These are phyloP conservation scores for Benthosema pterotum DNA, from an alignment of 2,797 vertebrate genomes.

Conservation along the genomic window DNA sequence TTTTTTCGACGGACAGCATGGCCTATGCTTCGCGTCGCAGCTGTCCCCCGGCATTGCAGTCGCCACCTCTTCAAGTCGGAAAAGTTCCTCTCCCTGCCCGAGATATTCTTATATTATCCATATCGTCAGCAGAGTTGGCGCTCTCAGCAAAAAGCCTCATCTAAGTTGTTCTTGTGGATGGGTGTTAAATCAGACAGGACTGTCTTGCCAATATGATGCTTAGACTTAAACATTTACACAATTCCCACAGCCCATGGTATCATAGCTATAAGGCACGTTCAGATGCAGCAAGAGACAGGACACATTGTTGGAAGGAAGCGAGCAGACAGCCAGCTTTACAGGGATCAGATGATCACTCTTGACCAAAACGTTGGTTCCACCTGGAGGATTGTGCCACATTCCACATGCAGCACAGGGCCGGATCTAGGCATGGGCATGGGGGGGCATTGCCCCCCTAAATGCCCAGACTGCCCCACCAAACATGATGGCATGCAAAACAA, in stretches of 20 bases:
- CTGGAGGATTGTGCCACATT: constrained; percentile 11
- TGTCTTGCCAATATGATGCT: constrained; percentile 3
- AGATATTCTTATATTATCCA: too few species aligned
- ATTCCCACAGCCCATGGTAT: constrained; percentile 8
- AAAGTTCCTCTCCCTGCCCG: too few species aligned
- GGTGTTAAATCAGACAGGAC: constrained; percentile 1
- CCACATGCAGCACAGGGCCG: constrained; percentile 12
- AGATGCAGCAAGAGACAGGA: neutral
- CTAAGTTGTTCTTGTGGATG: constrained; percentile 13
- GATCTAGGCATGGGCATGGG: too few species aligned
- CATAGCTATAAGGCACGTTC: constrained; percentile 8
- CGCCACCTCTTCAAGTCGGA: too few species aligned
- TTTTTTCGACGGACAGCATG: too few species aligned
- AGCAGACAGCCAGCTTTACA: constrained; percentile 4
- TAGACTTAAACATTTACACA: constrained; percentile 5
- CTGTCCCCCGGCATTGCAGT: too few species aligned
- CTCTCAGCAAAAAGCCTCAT: constrained; percentile 15
- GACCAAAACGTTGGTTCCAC: constrained; percentile 16
- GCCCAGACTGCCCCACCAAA: too few species aligned
- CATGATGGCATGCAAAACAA: too few species aligned
- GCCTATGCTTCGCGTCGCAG: too few species aligned
- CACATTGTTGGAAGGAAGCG: neutral
- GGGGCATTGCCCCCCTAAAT: too few species aligned
- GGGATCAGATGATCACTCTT: constrained; percentile 25
- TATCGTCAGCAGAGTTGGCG: neutral